Conservation (phyloP, 2,113 vertebrate genomes). For the Aythya baeri region DNA sequence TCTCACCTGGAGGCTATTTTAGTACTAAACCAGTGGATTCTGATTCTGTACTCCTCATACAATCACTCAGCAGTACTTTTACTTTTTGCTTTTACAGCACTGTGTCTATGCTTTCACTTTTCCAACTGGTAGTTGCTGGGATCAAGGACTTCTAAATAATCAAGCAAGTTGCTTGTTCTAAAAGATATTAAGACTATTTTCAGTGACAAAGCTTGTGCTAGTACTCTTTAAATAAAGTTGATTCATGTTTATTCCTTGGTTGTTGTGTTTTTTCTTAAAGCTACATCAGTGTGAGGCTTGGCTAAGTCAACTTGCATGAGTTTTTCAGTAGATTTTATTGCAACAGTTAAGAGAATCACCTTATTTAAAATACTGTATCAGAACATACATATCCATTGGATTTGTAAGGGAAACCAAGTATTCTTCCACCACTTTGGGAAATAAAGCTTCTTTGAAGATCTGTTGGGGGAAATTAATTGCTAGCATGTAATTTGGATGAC, state of each 20-base stretch:
- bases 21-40: background rate
- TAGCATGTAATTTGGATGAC: background rate
- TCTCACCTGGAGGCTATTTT: background rate
- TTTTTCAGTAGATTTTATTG: background rate
- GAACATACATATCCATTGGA: background rate
- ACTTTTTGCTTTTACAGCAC: background rate
- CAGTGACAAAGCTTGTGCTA: background rate
- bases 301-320: background rate
- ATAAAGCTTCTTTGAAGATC: background rate
- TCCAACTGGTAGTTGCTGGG: background rate
- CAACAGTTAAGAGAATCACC: background rate
- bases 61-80: background rate
- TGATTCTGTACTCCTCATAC: background rate
- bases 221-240: background rate
- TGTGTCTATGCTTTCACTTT: background rate
- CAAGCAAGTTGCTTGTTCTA: background rate
- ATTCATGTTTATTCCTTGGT: background rate
- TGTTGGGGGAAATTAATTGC: background rate
- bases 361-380: background rate
- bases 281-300: background rate
- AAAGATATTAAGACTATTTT: background rate
- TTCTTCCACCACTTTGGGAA: background rate
- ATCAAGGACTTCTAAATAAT: background rate
- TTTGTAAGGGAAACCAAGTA: constrained; percentile 12
- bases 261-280: background rate